Conservation (phyloP, 2,888 invertebrate genomes). For the Xanthia togata region DNA sequence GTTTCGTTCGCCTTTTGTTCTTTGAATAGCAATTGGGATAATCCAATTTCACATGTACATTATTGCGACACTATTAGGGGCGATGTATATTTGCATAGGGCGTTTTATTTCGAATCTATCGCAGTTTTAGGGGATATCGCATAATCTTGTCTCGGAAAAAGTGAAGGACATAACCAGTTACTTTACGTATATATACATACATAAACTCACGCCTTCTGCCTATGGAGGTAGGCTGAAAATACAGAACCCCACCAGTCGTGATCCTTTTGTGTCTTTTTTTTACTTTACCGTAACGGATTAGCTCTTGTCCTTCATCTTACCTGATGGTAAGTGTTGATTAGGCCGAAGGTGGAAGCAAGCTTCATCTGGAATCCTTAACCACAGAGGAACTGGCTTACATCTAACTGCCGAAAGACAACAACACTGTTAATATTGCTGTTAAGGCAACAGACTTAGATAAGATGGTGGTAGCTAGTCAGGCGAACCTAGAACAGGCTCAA, state of each 20-base stretch:
- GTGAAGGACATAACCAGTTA: background rate
- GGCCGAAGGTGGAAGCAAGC: no score
- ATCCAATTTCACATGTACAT: constrained; percentile 70
- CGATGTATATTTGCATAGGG: constrained; percentile 30
- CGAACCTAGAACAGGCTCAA: no score
- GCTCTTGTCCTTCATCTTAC: no score
- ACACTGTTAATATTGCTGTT: no score
- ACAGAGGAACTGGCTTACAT: no score
- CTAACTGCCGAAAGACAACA: no score
- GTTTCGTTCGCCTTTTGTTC: constrained; percentile 71
- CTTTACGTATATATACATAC: background rate
- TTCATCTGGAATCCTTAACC: no score
- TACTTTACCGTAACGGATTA: no score
- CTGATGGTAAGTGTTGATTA: no score
- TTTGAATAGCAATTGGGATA: constrained; percentile 68
- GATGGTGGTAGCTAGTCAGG: no score
- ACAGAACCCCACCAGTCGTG: background rate
- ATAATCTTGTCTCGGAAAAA: background rate
- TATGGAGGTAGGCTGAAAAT: background rate
- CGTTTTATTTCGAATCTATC: constrained; percentile 38
- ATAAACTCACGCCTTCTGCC: background rate
- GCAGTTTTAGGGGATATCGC: constrained; percentile 3
- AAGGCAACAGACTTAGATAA: no score
- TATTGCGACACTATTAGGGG: constrained; percentile 53
- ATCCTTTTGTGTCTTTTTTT: no score